phyloP scores from a whole-genome alignment of 2,797 vertebrate genomes.

The Pitangus sulphuratus region DNA sequence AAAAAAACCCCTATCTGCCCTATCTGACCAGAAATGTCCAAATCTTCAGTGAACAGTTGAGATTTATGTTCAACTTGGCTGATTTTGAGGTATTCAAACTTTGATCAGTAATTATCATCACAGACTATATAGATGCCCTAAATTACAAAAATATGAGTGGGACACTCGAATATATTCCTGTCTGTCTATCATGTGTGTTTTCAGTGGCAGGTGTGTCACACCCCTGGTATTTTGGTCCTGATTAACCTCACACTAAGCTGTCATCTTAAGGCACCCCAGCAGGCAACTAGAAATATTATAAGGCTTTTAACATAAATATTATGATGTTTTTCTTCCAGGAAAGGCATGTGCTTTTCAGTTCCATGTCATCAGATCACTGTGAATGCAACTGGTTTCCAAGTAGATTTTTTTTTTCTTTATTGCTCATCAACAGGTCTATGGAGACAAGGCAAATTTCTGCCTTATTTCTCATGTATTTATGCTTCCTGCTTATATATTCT shows the following conservation, averaged over 20 bases:
- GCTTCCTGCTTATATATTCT: background rate
- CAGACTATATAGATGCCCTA: background rate
- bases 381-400: background rate
- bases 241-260: background rate
- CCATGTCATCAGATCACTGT: background rate
- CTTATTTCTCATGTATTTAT: background rate
- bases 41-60: background rate
- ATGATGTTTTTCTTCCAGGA: background rate
- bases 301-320: background rate
- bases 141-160: background rate
- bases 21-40: background rate
- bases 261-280: background rate
- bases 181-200: background rate
- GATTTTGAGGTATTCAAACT: background rate
- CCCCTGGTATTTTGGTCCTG: background rate
- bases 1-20: fast-evolving
- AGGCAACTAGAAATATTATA: background rate
- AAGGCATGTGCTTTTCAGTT: background rate
- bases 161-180: too few relatives aligned
- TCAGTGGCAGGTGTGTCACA: background rate
- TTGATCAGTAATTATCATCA: background rate
- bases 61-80: background rate
- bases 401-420: background rate
- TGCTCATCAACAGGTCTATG: background rate
- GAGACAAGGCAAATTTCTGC: background rate